Conservation (phyloP, 2,888 invertebrate species). For the Xylota sylvarum region DNA sequence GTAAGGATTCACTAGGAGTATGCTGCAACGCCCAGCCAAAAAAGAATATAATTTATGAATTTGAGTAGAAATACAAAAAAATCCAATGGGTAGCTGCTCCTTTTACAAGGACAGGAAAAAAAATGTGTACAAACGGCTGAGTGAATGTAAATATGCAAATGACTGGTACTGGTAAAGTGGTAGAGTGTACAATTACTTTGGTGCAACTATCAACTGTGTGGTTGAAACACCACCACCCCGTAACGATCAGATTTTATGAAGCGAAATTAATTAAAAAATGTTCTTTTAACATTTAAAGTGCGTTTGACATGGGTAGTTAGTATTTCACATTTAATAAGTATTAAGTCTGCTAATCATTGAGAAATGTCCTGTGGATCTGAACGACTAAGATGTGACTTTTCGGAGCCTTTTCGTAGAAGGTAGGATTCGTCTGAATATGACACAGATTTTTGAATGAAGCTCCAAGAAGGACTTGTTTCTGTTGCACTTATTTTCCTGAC, state of each 20-base stretch:
- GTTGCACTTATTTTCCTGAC: too few relatives aligned
- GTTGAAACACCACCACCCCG: conserved; percentile 5
- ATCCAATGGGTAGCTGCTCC: conserved; percentile 35
- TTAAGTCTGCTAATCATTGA: too few relatives aligned
- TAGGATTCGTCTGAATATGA: too few relatives aligned
- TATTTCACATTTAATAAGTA: neutral
- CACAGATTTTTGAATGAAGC: too few relatives aligned
- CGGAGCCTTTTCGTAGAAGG: too few relatives aligned
- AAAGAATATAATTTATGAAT: conserved; percentile 50
- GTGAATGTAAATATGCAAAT: conserved; percentile 62
- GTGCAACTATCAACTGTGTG: conserved; percentile 43
- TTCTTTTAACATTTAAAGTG: neutral
- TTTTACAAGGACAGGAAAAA: conserved; percentile 18
- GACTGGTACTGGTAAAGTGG: conserved; percentile 20
- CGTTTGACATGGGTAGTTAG: neutral
- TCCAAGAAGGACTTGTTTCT: too few relatives aligned
- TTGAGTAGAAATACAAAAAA: conserved; percentile 4
- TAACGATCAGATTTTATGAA: conserved; percentile 36
- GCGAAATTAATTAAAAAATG: conserved; percentile 38
- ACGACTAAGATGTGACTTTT: too few relatives aligned
- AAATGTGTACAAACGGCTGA: conserved; percentile 39
- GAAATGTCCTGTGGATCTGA: too few relatives aligned
- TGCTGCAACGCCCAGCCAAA: conserved; percentile 35
- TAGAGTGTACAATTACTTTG: conserved; percentile 20
- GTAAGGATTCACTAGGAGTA: conserved; percentile 24